Base-by-base conservation (phyloP, 2,888 invertebrate genomes). In the Apamea monoglypha region DNA sequence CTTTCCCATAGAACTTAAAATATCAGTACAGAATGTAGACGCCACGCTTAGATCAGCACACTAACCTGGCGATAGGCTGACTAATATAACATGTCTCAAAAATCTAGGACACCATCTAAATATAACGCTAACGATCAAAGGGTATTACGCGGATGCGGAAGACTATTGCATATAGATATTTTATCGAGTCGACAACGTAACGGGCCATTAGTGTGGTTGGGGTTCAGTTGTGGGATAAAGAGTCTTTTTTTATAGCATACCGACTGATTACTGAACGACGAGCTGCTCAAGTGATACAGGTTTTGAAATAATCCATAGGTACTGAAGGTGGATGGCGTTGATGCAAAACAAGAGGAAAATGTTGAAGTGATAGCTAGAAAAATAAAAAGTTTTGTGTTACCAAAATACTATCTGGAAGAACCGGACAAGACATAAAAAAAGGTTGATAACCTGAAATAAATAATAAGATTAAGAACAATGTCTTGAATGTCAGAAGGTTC, bases 181-280 rank as follows among this genome's bases (percentile, higher is more conserved):
- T 94, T 94, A 95, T 94, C 92, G 92, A 91, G 90, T 92, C 92
- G 91, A 92, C 93, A 91, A 90, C 91, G 87, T 91, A 91, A 91
- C 91, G 88, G 90, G 86, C 92, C 91, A 92, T 92, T 92, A 91
- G 91, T 76, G 86, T 85, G 90, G 90, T 91, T 91, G 87, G 91
- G 89, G 92, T 88, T 92, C 90, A 83, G 86, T 86, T 74, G 36
- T 63, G 56, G 66, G 50, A 50, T 74, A 29, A 50, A 77, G n/a
- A 53, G 18, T n/a, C 47, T 56, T 77, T 69, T 77, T 73, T 72
- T 75, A 56, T 64, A 21, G 25, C 25, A 16, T 53, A 16, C 32
- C 4, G 36, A 70, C 6, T 36, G 12, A 16, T 61, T 12, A 12
- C 10, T 21, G 16, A 36, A 32, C 10, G 18, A 12, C 10, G 14